A percentile compares a stretch with the other conserved stretches of the same genome.
Conservation (phyloP, 2,888 invertebrate species). For the Dasypogon diadema region DNA sequence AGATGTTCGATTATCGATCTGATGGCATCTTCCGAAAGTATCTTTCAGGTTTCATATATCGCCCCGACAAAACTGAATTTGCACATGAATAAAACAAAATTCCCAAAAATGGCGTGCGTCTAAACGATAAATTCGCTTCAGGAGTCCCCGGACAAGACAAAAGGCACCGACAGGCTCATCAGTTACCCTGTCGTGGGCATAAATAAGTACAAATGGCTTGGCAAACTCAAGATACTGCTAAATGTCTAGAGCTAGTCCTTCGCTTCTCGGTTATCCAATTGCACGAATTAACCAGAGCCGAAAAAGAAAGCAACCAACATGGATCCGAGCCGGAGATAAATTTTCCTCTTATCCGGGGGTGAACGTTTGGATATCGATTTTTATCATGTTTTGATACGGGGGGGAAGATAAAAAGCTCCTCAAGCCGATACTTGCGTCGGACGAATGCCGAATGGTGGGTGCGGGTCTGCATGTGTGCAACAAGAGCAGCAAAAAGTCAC, state of each 20-base stretch:
- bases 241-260: not conserved
- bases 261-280: conserved; percentile 13
- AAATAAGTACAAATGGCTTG: conserved; percentile 48
- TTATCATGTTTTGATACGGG: conserved; percentile 1
- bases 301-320: not conserved
- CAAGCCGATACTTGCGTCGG: conserved; percentile 15
- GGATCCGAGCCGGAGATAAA: conserved; percentile 1
- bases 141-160: conserved; percentile 10
- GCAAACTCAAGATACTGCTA: conserved; percentile 7
- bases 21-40: too few species aligned
- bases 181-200: conserved; percentile 40
- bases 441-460: not conserved
- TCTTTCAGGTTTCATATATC: conserved; percentile 14
- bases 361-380: conserved; percentile 31
- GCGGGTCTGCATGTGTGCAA: not conserved
- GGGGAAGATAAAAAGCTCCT: not conserved
- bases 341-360: conserved; percentile 23
- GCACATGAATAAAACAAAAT: conserved; percentile 22
- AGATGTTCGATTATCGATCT: too few species aligned
- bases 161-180: conserved; percentile 45
- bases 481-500: not conserved
- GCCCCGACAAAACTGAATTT: not conserved
- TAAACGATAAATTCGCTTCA: conserved; percentile 28
- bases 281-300: not conserved
- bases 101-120: conserved; percentile 43